phyloP scores from a whole-genome alignment of 2,113 vertebrate genomes.

The Scytalopus superciliaris region DNA sequence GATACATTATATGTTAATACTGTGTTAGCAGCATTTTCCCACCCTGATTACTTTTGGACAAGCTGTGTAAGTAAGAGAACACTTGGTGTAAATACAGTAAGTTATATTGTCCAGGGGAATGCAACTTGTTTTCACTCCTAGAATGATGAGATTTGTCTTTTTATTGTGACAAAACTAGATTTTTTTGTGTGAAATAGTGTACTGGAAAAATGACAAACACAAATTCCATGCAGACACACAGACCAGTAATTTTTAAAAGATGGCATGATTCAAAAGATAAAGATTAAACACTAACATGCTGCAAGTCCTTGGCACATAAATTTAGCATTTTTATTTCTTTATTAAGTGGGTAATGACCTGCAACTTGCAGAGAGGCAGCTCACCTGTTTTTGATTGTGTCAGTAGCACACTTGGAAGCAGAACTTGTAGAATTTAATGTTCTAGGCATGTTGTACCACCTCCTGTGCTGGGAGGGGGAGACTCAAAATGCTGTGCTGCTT shows the following conservation, averaged over 20 bases:
- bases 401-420: not conserved
- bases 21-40: not conserved
- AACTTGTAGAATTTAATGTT: not conserved
- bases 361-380: not conserved
- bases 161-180: not conserved
- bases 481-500: not conserved
- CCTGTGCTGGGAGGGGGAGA: not conserved
- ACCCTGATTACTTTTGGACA: not conserved
- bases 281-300: not conserved
- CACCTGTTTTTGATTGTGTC: not conserved
- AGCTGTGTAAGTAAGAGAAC: not conserved
- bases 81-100: not conserved
- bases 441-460: accelerated
- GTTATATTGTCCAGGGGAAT: not conserved
- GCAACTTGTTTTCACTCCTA: not conserved
- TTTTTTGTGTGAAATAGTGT: not conserved
- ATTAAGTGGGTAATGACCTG: not conserved
- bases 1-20: not conserved
- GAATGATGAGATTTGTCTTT: not conserved
- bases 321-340: not conserved
- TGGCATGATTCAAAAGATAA: not conserved
- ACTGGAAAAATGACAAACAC: not conserved
- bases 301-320: not conserved
- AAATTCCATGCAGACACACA: not conserved
- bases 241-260: not conserved